phyloP scores from a whole-genome alignment of 2,797 vertebrate species.

The Eulemur rubriventer region DNA sequence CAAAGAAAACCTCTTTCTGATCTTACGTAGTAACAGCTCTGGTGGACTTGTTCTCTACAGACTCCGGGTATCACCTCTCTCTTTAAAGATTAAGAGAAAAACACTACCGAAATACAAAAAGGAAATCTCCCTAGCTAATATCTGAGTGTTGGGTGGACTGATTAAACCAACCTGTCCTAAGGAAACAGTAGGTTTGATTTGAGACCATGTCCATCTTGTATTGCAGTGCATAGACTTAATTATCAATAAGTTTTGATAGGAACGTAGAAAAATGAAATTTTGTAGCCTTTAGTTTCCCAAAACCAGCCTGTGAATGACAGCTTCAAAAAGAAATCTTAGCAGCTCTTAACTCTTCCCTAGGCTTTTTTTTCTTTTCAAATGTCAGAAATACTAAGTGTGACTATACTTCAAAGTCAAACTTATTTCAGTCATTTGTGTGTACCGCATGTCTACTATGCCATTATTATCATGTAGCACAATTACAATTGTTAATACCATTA shows the following conservation, averaged over 20 bases:
- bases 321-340: constrained; percentile 1
- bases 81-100: constrained; percentile 24
- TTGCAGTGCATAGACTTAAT: not conserved
- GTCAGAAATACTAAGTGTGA: not conserved
- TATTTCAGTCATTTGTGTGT: constrained; percentile 8
- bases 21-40: not conserved
- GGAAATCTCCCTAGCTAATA: not conserved
- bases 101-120: not conserved
- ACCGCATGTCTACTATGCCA: not conserved
- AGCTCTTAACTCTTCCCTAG: not conserved
- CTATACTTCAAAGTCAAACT: constrained; percentile 17
- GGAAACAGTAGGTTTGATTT: not conserved
- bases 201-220: not conserved
- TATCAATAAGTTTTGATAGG: not conserved
- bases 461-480: constrained; percentile 15
- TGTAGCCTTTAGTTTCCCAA: not conserved
- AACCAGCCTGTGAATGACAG: not conserved
- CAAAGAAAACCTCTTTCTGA: not conserved
- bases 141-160: not conserved
- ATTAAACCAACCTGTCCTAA: not conserved
- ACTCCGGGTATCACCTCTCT: not conserved
- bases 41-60: not conserved
- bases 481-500: constrained; percentile 42
- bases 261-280: not conserved
- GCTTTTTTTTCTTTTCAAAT: not conserved